Evolutionary conservation across 2,113 vertebrate species (phyloP).

Genomic region (Aspiorhynchus laticeps): DNA sequence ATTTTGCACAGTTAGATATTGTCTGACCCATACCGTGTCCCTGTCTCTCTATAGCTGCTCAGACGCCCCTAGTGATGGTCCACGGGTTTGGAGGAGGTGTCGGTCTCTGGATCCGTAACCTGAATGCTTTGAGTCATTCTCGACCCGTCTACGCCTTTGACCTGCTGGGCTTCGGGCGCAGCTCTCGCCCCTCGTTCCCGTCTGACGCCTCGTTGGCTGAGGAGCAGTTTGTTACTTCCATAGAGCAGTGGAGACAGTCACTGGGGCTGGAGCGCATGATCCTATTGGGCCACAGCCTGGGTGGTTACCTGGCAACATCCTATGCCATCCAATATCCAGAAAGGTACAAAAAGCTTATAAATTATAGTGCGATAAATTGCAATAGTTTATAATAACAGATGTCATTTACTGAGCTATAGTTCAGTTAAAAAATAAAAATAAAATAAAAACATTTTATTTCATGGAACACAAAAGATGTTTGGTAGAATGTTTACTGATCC

Average conservation of each 20-base stretch:
- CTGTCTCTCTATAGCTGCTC: constrained; percentile 57
- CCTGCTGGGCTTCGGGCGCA: constrained; percentile 88
- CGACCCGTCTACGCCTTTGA: constrained; percentile 82
- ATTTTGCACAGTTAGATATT: background rate
- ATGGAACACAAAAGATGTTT: background rate
- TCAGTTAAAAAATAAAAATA: background rate
- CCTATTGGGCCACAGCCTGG: constrained; percentile 84
- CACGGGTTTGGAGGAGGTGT: constrained; percentile 90
- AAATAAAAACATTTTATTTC: too few relatives aligned
- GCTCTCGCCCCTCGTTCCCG: constrained; percentile 83
- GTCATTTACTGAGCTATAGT: background rate
- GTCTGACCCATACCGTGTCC: background rate
- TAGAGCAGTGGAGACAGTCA: constrained; percentile 83
- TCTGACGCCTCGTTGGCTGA: constrained; percentile 81
- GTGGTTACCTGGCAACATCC: constrained; percentile 81
- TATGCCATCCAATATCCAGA: constrained; percentile 84
- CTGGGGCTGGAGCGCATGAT: constrained; percentile 83
- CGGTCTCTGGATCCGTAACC: constrained; percentile 88
- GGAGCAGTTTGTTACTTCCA: constrained; percentile 82
- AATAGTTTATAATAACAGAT: constrained; percentile 13
- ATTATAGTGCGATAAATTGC: background rate
- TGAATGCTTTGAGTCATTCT: constrained; percentile 78
- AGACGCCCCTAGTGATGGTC: constrained; percentile 88
- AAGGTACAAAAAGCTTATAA: constrained; percentile 69
- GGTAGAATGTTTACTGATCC: background rate